phyloP scores from a whole-genome alignment of 2,888 invertebrate species.

The Drosophila seclusa region DNA sequence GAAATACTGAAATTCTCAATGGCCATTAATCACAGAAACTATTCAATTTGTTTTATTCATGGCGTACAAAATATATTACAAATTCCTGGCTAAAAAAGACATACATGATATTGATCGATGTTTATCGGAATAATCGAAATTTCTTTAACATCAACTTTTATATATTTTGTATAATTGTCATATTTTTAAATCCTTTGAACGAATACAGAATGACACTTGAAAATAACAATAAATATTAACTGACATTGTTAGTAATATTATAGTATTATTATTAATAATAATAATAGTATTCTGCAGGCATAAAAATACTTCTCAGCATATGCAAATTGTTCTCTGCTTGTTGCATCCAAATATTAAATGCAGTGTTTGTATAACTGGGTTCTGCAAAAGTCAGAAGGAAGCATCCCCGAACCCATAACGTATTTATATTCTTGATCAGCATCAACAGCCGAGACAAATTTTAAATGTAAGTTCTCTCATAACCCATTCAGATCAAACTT shows the following conservation, averaged over 20 bases:
- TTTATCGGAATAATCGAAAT: neutral
- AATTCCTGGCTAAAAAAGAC: neutral
- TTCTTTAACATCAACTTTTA: neutral
- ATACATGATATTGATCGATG: too few species aligned
- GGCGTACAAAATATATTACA: neutral
- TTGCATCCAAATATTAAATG: neutral
- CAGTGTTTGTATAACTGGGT: neutral
- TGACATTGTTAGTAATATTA: neutral
- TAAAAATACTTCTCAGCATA: too few species aligned
- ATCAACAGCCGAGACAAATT: neutral
- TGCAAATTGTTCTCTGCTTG: neutral
- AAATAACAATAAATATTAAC: neutral
- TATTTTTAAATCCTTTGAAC: neutral
- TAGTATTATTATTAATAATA: too few species aligned
- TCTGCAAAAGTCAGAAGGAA: neutral
- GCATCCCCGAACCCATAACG: neutral
- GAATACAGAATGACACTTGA: neutral
- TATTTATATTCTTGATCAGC: neutral
- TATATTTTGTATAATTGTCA: neutral
- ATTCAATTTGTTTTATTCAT: neutral
- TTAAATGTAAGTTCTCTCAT: neutral
- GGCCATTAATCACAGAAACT: conserved; percentile 1
- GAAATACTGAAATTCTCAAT: neutral
- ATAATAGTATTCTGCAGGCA: too few species aligned
- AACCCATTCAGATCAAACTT: neutral